Evolutionary conservation across 2,888 invertebrate genomes (phyloP).

Genomic region (Epirrhoe alternata): DNA sequence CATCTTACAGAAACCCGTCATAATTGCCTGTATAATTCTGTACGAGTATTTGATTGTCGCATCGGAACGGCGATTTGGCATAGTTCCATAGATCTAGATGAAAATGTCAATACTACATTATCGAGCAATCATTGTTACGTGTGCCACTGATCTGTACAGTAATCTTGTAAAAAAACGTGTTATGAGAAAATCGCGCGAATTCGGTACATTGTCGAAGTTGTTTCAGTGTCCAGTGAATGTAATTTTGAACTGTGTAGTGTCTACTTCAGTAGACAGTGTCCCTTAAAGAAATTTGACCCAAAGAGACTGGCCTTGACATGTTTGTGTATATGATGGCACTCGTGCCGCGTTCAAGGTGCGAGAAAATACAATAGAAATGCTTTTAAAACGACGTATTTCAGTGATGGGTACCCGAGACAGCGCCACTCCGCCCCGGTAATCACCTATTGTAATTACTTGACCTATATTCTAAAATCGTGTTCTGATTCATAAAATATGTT

Average conservation of each 20-base stretch:
- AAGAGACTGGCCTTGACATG: constrained; percentile 62
- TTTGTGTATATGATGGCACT: constrained; percentile 60
- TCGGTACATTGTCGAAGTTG: constrained; percentile 1
- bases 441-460: constrained; percentile 31
- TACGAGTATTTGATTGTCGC: constrained; percentile 73
- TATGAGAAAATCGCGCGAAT: background rate
- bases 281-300: constrained; percentile 49
- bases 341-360: constrained; percentile 56
- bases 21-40: constrained; percentile 72
- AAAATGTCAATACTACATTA: constrained; percentile 83
- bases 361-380: constrained; percentile 44
- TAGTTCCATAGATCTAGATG: constrained; percentile 58
- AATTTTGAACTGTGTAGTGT: background rate
- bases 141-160: constrained; percentile 49
- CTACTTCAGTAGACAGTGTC: constrained; percentile 26
- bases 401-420: constrained; percentile 26
- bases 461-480: constrained; percentile 36
- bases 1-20: constrained; percentile 58
- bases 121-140: constrained; percentile 59
- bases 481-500: constrained; percentile 36
- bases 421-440: constrained; percentile 28
- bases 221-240: constrained; percentile 1
- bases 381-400: constrained; percentile 25
- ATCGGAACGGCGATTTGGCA: constrained; percentile 68
- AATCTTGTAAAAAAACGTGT: constrained; percentile 1